Evolutionary conservation across 2,113 vertebrate species (phyloP).

Genomic region (Dendrocopos noguchii): DNA sequence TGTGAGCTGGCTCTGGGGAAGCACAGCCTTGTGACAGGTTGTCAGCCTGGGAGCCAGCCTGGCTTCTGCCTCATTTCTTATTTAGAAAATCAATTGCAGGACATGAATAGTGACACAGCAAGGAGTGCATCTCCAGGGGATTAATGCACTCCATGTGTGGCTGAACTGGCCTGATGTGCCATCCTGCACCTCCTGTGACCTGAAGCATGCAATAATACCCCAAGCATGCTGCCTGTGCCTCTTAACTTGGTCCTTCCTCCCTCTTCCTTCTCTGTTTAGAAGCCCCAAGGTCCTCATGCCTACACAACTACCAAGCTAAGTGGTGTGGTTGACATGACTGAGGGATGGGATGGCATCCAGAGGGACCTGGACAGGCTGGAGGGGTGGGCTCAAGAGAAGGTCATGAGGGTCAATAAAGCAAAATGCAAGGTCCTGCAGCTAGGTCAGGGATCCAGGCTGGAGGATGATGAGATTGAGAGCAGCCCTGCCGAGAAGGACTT

Average conservation of each 20-base stretch:
- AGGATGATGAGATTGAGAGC: too few relatives aligned
- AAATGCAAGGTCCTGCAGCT: too few relatives aligned
- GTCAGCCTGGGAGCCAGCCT: not conserved
- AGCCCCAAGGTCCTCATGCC: not conserved
- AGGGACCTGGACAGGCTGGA: too few relatives aligned
- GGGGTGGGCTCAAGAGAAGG: too few relatives aligned
- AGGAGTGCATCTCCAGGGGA: not conserved
- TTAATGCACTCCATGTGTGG: not conserved
- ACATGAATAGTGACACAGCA: not conserved
- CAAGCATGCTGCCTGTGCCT: not conserved
- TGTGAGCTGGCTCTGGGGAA: not conserved
- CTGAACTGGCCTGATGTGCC: not conserved
- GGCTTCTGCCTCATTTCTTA: constrained; percentile 33
- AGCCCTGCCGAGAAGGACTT: too few relatives aligned
- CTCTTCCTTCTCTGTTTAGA: not conserved
- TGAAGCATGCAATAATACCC: not conserved
- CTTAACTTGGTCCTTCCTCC: not conserved
- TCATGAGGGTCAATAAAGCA: too few relatives aligned
- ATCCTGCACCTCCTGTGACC: not conserved
- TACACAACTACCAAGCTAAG: not conserved
- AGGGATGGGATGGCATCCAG: too few relatives aligned
- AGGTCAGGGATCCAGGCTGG: too few relatives aligned
- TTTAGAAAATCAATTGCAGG: constrained; percentile 24
- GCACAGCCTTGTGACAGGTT: not conserved
- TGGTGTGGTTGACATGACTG: too few relatives aligned